Evolutionary conservation across 2,888 invertebrate genomes (phyloP), one percentile per base, ranked within the genome.

Genomic region (Netelia fuscicornis): DNA sequence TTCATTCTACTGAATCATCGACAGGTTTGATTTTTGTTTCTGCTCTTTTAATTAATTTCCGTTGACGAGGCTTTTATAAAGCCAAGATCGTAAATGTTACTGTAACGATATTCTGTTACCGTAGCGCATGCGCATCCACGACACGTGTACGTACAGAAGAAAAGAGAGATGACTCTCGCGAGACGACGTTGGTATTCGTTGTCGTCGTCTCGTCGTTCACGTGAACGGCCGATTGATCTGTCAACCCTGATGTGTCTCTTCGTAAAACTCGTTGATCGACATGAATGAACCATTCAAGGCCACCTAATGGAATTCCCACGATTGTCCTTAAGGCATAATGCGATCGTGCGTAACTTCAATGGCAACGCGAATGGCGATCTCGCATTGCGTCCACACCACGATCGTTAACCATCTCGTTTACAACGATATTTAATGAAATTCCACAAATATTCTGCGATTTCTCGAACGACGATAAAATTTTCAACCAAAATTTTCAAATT

Each of bases 201-300:
- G 30, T 48, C 52, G 72, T 52, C 75, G 76, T 78, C 83, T 80
- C 48, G 80, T 80, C 67, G 81, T 80, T 87, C 81, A 60, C 70
- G 75, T 71, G 84, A 82, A 81, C 71, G 65, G 87, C 86, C 92
- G 92, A 93, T 93, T 93, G 93, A 93, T 93, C 93, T 93, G 92
- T 93, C 93, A 93, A 91, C 90, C 90, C 89, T 90, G 90, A 91
- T 91, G 72, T 68, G 76, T 68, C 76, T 84, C 81, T 81, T 89
- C 87, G 90, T 91, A 90, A 92, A 91, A 91, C 90, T 92, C 74
- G 90, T 92, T 91, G 93, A 93, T 93, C 93, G 93, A 93, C 93
- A 93, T 93, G 93, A 93, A 93, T 93, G 93, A 93, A 92, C 92
- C 92, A 92, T 92, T 92, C 93, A 93, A 93, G 92, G 92, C 91